Conservation (phyloP, 1,140 invertebrate genomes). For the Drosophila kikkawai region DNA sequence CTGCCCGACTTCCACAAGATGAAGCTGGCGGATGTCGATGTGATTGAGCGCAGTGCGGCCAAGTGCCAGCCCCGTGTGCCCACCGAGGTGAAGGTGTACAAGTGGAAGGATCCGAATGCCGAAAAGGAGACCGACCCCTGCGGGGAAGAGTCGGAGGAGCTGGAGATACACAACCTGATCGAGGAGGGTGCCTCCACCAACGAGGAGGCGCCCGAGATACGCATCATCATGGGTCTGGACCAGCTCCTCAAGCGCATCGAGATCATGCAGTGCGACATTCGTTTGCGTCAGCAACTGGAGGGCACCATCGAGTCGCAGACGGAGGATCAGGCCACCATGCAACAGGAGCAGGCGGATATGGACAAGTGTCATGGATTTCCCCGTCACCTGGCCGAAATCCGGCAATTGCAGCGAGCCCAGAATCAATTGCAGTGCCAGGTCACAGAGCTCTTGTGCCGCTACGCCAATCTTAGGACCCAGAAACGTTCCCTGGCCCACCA, state of each 20-base stretch:
- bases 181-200: slow-evolving; percentile 1
- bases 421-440: slow-evolving; percentile 15
- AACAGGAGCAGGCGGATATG: background rate
- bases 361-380: background rate
- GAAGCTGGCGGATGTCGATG: slow-evolving; percentile 46
- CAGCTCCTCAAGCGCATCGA: slow-evolving; percentile 1
- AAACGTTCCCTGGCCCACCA: background rate
- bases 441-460: slow-evolving; percentile 29
- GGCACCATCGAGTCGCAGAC: background rate
- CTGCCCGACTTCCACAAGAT: slow-evolving; percentile 32
- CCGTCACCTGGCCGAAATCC: background rate
- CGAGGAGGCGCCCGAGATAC: background rate
- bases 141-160: background rate
- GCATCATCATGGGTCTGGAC: background rate
- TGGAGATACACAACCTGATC: background rate
- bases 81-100: background rate
- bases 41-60: slow-evolving; percentile 33
- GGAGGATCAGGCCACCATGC: background rate
- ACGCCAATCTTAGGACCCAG: background rate
- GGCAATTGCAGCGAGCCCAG: background rate
- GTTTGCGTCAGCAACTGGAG: background rate
- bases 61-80: background rate
- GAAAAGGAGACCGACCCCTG: background rate
- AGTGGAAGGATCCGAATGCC: fast-evolving
- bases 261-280: slow-evolving; percentile 12